These are phyloP conservation scores for Scomber scombrus DNA, from an alignment of 2,113 vertebrate genomes.

Conservation along the genomic window DNA sequence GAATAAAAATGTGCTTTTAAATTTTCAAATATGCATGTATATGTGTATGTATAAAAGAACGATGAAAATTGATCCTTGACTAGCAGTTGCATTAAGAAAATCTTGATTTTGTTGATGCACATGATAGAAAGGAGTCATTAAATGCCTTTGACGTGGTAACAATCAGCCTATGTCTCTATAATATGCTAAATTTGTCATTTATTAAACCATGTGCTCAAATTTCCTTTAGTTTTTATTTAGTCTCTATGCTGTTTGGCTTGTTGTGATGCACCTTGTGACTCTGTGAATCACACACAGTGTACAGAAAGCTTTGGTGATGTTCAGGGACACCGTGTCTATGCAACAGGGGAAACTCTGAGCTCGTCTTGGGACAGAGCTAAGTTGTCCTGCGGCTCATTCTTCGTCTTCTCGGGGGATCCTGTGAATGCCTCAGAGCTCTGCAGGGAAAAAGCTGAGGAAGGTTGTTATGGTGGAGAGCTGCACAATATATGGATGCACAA, in stretches of 20 bases:
- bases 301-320: conserved; percentile 1
- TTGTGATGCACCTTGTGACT: neutral
- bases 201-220: neutral
- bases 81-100: neutral
- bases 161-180: neutral
- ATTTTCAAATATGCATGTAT: neutral
- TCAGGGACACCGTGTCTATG: conserved; percentile 16
- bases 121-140: neutral
- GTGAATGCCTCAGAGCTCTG: conserved; percentile 1
- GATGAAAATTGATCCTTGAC: neutral
- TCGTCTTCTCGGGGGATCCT: conserved; percentile 28
- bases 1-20: neutral
- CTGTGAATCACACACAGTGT: neutral
- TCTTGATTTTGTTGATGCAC: neutral
- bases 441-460: conserved; percentile 8
- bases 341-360: conserved; percentile 26
- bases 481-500: neutral
- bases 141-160: neutral
- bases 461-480: conserved; percentile 31
- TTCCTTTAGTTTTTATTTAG: neutral
- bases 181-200: neutral
- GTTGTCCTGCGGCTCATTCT: neutral
- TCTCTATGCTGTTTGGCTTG: neutral
- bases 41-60: neutral
- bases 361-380: conserved; percentile 38